Percentiles rank a stretch among this genome's conserved stretches.
Evolutionary conservation across 2,113 vertebrate genomes (phyloP).

Genomic region (Balaeniceps rex): DNA sequence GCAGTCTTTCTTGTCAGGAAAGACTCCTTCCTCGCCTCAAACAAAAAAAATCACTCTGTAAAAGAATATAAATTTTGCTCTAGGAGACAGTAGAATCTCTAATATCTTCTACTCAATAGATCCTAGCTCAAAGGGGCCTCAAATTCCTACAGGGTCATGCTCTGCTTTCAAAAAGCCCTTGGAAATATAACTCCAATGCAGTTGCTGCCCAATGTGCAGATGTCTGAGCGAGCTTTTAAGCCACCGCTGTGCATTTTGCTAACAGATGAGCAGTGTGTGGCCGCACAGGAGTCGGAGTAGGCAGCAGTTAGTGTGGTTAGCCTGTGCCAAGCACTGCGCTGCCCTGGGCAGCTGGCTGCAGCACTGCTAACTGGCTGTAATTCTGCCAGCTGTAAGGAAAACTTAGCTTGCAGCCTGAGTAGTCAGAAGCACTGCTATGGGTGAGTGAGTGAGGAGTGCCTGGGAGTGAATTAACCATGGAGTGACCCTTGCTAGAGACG

Average conservation of each 20-base stretch:
- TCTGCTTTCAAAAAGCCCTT: background rate
- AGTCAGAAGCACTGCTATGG: background rate
- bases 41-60: background rate
- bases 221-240: background rate
- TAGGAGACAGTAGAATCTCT: background rate
- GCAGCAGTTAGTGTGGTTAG: background rate
- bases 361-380: background rate
- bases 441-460: background rate
- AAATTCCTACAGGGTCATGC: background rate
- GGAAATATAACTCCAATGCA: background rate
- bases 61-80: background rate
- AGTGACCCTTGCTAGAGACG: background rate
- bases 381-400: background rate
- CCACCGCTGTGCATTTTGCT: background rate
- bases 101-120: background rate
- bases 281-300: accelerated
- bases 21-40: background rate
- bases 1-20: background rate
- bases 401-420: background rate
- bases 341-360: background rate
- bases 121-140: background rate
- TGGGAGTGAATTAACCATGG: background rate
- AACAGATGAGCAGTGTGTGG: background rate
- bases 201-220: background rate
- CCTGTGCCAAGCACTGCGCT: background rate